phyloP scores from a whole-genome alignment of 1,140 invertebrate genomes.

The Saxidomus purpurata region DNA sequence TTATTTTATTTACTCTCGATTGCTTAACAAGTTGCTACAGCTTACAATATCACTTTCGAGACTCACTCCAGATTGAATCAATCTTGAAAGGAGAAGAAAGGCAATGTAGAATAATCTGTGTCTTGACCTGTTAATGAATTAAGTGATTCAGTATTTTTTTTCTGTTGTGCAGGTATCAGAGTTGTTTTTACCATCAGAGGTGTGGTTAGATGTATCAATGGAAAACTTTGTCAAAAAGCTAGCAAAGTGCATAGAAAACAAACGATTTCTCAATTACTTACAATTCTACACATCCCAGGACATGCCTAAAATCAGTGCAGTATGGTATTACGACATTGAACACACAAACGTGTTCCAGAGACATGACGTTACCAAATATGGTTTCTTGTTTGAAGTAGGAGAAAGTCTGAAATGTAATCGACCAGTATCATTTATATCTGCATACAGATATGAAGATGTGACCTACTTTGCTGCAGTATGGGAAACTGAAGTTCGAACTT shows the following conservation, averaged over 20 bases:
- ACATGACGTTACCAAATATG: constrained; percentile 59
- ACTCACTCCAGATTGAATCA: too few relatives aligned
- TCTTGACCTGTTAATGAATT: too few relatives aligned
- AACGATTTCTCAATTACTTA: not conserved
- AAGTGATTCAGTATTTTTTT: too few relatives aligned
- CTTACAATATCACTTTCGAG: too few relatives aligned
- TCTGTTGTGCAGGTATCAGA: too few relatives aligned
- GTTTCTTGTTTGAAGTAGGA: constrained; percentile 50
- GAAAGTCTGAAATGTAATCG: constrained; percentile 43
- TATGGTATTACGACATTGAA: not conserved
- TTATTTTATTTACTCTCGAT: too few relatives aligned
- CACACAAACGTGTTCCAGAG: constrained; percentile 47
- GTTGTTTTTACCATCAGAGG: not conserved
- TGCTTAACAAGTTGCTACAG: too few relatives aligned
- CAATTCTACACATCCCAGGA: constrained; percentile 49
- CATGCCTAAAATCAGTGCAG: constrained; percentile 47
- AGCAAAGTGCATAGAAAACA: not conserved
- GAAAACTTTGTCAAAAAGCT: constrained; percentile 23
- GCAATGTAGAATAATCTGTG: too few relatives aligned
- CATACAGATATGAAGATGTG: constrained; percentile 53
- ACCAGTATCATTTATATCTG: constrained; percentile 17
- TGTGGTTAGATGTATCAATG: constrained; percentile 36
- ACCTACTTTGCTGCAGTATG: constrained; percentile 52
- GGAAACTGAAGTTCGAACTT: not conserved
- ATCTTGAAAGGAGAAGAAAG: too few relatives aligned